Evolutionary conservation across 2,888 invertebrate genomes (phyloP), one percentile per base, ranked within the genome.

Genomic region (Standfussiana lucernea): DNA sequence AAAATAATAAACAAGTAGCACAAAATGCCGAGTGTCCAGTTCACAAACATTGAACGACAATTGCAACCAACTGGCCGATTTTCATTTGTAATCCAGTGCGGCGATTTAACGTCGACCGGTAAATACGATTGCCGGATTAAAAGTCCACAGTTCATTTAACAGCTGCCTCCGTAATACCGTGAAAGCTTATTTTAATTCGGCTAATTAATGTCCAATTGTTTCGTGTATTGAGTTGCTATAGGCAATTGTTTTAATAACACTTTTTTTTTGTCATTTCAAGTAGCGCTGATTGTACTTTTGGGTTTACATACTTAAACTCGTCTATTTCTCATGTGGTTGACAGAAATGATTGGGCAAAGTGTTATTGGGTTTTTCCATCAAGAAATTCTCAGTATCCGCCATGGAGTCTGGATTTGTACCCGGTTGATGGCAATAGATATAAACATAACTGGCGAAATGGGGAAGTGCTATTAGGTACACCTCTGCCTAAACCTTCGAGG

Each of bases 81-180:
- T 90, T 89, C 89, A 91, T 89, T 86, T 89, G 90, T 92, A 91
- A 92, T 91, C 89, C 91, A 80, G 85, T 88, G 86, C 79, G 86
- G 89, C 86, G 90, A 91, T 91, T 91, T 90, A 90, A 86, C 86
- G 84, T 72, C 77, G 79, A 84, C 88, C 91, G 89, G 91, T 90
- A 90, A 92, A 92, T 91, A 91, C 91, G 89, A 89, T 89, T 85
- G 84, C 83, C 74, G 93, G 94, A 93, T 94, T 94, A 92, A 94
- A 93, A 93, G 89, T 91, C 87, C 90, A 91, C 93, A 91, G 93
- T 92, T 93, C 93, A 93, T 94, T 94, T 92, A 91, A 89, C 92
- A 80, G 78, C 86, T 80, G 90, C 86, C 88, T 85, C 83, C 65
- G 80, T 88, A 85, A 86, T 88, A 81, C 86, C 83, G 88, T 86